Conservation (phyloP, 92 coral and sea anemone genomes). For the Chrysogorgia sp. region DNA sequence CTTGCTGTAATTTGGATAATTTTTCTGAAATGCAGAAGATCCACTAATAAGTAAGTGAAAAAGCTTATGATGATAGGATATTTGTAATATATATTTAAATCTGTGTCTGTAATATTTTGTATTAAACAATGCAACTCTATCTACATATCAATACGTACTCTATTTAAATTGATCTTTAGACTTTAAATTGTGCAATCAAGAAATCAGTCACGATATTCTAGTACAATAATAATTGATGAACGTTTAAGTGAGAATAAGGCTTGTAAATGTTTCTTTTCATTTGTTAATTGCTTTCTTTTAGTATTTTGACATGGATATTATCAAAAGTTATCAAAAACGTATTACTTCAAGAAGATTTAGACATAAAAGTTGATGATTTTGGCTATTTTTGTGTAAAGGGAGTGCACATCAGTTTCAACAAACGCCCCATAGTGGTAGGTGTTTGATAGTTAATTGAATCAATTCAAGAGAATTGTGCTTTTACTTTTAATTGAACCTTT, state of each 20-base stretch:
- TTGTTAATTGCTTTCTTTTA: background rate
- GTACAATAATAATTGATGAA: background rate
- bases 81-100: too few species aligned
- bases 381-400: constrained; percentile 37
- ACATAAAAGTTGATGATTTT: constrained; percentile 39
- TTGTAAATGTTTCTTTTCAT: background rate
- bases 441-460: too few species aligned
- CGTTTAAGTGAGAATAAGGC: background rate
- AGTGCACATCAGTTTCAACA: background rate
- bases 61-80: too few species aligned
- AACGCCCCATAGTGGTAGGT: constrained; percentile 25
- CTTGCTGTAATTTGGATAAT: constrained; percentile 20
- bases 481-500: too few species aligned
- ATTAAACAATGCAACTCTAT: background rate
- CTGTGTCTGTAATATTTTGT: too few species aligned
- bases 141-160: background rate
- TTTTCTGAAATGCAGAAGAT: constrained; percentile 30
- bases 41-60: constrained; percentile 29
- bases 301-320: constrained; percentile 30
- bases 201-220: background rate
- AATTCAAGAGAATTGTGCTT: too few species aligned
- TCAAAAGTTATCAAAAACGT: constrained; percentile 10
- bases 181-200: background rate
- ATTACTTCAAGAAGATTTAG: constrained; percentile 25
- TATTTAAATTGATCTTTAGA: too few species aligned